phyloP scores from a whole-genome alignment of 2,797 vertebrate species.

The Varecia variegata region DNA sequence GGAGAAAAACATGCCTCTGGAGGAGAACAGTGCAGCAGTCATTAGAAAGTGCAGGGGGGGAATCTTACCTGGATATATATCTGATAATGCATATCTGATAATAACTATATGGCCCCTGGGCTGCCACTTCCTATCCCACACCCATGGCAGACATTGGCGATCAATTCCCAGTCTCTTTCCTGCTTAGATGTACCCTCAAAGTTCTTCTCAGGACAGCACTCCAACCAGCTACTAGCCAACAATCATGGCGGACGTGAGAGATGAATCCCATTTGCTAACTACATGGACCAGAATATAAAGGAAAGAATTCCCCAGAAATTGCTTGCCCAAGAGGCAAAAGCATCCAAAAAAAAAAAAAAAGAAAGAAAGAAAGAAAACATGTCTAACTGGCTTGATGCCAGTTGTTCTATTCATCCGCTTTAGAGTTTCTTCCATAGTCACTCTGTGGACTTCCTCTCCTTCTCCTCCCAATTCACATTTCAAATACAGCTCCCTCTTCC shows the following conservation, averaged over 20 bases:
- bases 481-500: neutral
- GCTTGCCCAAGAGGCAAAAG: neutral
- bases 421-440: neutral
- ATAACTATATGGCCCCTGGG: neutral
- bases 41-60: neutral
- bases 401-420: neutral
- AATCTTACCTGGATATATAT: neutral
- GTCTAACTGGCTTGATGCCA: neutral
- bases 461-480: neutral
- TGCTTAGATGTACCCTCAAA: neutral
- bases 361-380: neutral
- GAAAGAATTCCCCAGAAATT: neutral
- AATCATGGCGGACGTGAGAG: neutral
- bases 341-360: neutral
- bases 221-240: neutral
- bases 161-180: neutral
- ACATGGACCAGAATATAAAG: neutral
- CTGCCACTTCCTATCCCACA: neutral
- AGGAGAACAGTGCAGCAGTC: neutral
- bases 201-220: neutral
- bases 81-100: neutral
- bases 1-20: neutral
- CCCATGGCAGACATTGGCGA: neutral
- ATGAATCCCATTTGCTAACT: neutral
- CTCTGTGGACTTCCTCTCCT: neutral